Evolutionary conservation across 2,113 vertebrate species (phyloP), one percentile per base, ranked within the genome.

Genomic region (Cottus gobio): DNA sequence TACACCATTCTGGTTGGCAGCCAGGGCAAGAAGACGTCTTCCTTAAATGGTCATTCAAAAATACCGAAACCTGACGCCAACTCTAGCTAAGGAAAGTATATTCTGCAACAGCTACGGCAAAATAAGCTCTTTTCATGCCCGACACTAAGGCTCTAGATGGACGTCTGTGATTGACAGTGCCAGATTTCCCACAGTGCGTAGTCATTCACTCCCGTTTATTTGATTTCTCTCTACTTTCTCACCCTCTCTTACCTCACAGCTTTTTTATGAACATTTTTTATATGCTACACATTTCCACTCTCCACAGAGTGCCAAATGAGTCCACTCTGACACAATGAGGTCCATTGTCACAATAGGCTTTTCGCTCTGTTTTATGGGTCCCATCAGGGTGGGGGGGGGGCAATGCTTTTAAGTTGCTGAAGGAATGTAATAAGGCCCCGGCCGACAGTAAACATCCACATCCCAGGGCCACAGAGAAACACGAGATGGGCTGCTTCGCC

Each of bases 351-450:
- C 87, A 87, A 85, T 85, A 67, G 77, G 82, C 83, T 85, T 91
- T 87, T 86, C 85, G 83, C 85, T 85, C 87, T 79, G 79, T 89
- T 93, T 94, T 91, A 93, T 90, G 76, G 90, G 77, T 85, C 83
- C 89, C 80, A 90, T 91, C 93, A 87, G 87, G 88, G 79, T 28
- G 28, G 28, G 28, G 82, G 70, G 5, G 44, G 11, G 15, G 4
- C 84, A 77, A 83, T 85, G 90, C 92, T 94, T 94, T 94, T 91
- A 93, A 90, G 91, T 90, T 85, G 89, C 90, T 85, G 79, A 85
- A 87, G 87, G 90, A 94, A 92, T 90, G 85, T 80, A 91, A 91
- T 88, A 90, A 87, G 83, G 87, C 84, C 82, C 85, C 16, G 65
- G 78, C 77, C 69, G 73, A 87, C 88, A 87, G 87, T 95, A 93